Evolutionary conservation across 1,140 invertebrate species (phyloP), one percentile per base, ranked within the genome.

Genomic region (Drosophila teissieri): DNA sequence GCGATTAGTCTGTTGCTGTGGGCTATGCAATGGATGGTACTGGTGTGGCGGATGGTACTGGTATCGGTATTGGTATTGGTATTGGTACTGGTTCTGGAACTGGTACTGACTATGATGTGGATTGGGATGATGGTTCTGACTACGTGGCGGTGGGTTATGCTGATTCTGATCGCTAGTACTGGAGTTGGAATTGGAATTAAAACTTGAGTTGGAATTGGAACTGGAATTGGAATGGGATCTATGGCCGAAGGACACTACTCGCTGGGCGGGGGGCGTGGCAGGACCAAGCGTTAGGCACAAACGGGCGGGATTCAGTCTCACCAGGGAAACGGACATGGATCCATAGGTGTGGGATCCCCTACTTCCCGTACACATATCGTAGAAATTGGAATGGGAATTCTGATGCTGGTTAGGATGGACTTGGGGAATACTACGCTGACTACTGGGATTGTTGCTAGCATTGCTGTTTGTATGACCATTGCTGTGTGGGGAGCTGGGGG

Each of bases 1-100:
- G 85, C 85, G 89, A 90, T 91, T 91, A 91, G 89, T 91, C 78
- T 91, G 84, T 89, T 85, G 78, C 77, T 77, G 83, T 79, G 73
- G 77, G 57, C 74, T 69, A 68, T 64, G 84, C 60, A 52, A 69
- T 62, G 55, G 63, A 53, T 75, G 69, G 64, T 69, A 73, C 58
- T 78, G 67, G 49, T 65, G 58, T 56, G 39, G 64, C 36, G 44
- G 61, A 69, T 70, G 78, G 63, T 60, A 46, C 24, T 79, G 56
- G 34, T 65, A 46, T 31, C 45, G 57, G 54, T 51, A 51, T 15
- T 52, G 62, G 27, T 31, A 8, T 6, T 31, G 27, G 27, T 31
- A 31, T 0, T 31, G 27, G 27, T 31, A 31, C 27, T 31, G 27
- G 27, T 31, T 3, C 27, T 31, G 31, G 31, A 24, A 46, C 34